phyloP scores from a whole-genome alignment of 2,888 invertebrate genomes.

The Drosophila greeni region DNA sequence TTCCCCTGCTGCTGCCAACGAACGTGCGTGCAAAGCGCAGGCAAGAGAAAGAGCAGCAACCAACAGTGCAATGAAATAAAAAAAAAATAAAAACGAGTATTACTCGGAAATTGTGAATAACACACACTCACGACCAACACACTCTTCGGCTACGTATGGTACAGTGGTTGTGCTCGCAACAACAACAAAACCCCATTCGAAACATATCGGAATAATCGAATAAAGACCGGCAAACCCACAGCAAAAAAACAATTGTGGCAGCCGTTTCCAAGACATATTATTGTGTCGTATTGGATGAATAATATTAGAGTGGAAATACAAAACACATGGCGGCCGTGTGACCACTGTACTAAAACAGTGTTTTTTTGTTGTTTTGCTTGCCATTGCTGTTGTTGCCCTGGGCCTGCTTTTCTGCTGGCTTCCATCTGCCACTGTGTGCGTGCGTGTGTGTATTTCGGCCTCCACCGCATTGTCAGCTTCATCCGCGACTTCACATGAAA shows the following conservation, averaged over 20 bases:
- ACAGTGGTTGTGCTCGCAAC: slow-evolving; percentile 37
- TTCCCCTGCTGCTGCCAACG: slow-evolving; percentile 36
- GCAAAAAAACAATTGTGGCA: slow-evolving; percentile 19
- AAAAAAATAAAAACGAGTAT: slow-evolving; percentile 62
- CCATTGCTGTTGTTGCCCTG: slow-evolving; percentile 49
- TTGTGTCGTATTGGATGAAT: slow-evolving; percentile 7
- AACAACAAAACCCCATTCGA: slow-evolving; percentile 8
- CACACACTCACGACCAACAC: slow-evolving; percentile 50
- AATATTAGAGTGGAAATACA: not conserved
- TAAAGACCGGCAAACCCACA: slow-evolving; percentile 29
- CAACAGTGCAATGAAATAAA: slow-evolving; percentile 38
- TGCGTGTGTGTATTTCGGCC: slow-evolving; percentile 51
- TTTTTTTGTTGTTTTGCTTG: slow-evolving; percentile 22
- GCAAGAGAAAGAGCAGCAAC: slow-evolving; percentile 25
- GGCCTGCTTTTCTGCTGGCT: slow-evolving; percentile 45
- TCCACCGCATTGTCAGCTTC: slow-evolving; percentile 52
- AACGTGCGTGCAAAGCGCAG: slow-evolving; percentile 25
- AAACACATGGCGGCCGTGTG: slow-evolving; percentile 27
- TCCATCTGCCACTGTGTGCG: slow-evolving; percentile 30
- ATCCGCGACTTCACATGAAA: slow-evolving; percentile 42
- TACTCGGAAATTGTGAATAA: slow-evolving; percentile 72
- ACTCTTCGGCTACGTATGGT: slow-evolving; percentile 25
- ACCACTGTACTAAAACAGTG: slow-evolving; percentile 23
- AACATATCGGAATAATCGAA: slow-evolving; percentile 18
- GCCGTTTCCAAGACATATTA: slow-evolving; percentile 8